These are phyloP conservation scores for Colistium nudipinnis DNA, from an alignment of 2,113 vertebrate species.

Conservation along the genomic window DNA sequence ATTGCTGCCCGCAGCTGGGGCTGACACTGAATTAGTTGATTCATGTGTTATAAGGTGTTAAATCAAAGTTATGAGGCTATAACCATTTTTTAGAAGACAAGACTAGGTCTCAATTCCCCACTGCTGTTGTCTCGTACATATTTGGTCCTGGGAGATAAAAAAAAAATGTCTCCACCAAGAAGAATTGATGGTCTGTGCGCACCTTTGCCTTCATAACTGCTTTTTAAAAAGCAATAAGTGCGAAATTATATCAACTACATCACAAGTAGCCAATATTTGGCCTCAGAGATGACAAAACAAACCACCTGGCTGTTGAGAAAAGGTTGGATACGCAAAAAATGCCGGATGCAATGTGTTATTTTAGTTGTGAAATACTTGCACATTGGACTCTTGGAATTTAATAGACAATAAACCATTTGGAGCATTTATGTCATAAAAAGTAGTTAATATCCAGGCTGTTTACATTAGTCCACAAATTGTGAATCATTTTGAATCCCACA, in stretches of 20 bases:
- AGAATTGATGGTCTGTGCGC: slow-evolving; percentile 40
- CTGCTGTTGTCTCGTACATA: slow-evolving; percentile 19
- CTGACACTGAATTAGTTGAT: slow-evolving; percentile 46
- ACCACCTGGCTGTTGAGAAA: slow-evolving; percentile 12
- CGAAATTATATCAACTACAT: slow-evolving; percentile 20
- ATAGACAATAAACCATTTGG: slow-evolving; percentile 46
- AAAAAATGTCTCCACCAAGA: slow-evolving; percentile 51
- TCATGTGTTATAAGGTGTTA: slow-evolving; percentile 71
- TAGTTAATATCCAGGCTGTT: slow-evolving; percentile 33
- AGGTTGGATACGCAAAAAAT: slow-evolving; percentile 8
- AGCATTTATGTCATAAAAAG: slow-evolving; percentile 37
- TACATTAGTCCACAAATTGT: slow-evolving; percentile 22
- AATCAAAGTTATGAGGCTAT: slow-evolving; percentile 73
- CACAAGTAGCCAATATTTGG: slow-evolving; percentile 3
- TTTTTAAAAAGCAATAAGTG: slow-evolving; percentile 13
- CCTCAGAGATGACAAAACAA: slow-evolving; percentile 9
- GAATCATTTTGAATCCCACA: slow-evolving; percentile 29
- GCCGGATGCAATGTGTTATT: slow-evolving; percentile 11
- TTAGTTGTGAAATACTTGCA: slow-evolving; percentile 27
- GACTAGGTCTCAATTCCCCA: slow-evolving; percentile 18
- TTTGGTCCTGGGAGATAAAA: slow-evolving; percentile 54
- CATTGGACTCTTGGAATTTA: slow-evolving; percentile 21
- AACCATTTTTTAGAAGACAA: slow-evolving; percentile 69
- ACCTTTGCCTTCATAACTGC: slow-evolving; percentile 29
- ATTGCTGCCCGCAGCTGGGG: slow-evolving; percentile 46